Conservation (phyloP, 1,140 invertebrate species). For the Drosophila nigrodunni region DNA sequence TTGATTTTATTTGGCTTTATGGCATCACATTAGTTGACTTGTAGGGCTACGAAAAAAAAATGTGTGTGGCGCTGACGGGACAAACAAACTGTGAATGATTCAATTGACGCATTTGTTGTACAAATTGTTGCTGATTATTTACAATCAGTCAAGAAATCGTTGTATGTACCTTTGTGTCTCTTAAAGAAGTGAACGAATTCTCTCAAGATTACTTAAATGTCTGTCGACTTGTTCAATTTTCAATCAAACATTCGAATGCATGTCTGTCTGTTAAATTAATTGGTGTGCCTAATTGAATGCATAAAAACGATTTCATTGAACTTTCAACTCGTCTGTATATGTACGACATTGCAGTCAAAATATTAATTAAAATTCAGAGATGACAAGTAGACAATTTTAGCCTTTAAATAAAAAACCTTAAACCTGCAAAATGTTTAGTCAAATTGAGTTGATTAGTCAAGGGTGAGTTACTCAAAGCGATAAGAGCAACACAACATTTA, state of each 20-base stretch:
- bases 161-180: conserved; percentile 11
- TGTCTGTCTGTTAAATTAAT: conserved; percentile 29
- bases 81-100: conserved; percentile 57
- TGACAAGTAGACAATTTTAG: neutral
- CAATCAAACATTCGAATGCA: conserved; percentile 3
- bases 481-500: too few relatives aligned
- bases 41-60: conserved; percentile 23
- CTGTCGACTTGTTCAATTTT: conserved; percentile 40
- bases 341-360: conserved; percentile 19
- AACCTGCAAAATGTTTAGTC: too few relatives aligned
- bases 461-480: too few relatives aligned
- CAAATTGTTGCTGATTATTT: conserved; percentile 60
- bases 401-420: too few relatives aligned
- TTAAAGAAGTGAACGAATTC: conserved; percentile 18
- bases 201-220: conserved; percentile 54
- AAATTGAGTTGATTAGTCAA: too few relatives aligned
- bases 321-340: neutral
- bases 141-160: conserved; percentile 29
- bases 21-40: conserved; percentile 22
- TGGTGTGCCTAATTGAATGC: conserved; percentile 45
- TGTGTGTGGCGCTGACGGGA: conserved; percentile 48
- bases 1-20: conserved; percentile 21
- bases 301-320: conserved; percentile 37
- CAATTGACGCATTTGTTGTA: conserved; percentile 62
- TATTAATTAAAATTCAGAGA: conserved; percentile 48